A percentile compares a stretch with the other conserved stretches of the same genome.
phyloP scores from a whole-genome alignment of 2,113 vertebrate species.

The Aptenodytes patagonicus region DNA sequence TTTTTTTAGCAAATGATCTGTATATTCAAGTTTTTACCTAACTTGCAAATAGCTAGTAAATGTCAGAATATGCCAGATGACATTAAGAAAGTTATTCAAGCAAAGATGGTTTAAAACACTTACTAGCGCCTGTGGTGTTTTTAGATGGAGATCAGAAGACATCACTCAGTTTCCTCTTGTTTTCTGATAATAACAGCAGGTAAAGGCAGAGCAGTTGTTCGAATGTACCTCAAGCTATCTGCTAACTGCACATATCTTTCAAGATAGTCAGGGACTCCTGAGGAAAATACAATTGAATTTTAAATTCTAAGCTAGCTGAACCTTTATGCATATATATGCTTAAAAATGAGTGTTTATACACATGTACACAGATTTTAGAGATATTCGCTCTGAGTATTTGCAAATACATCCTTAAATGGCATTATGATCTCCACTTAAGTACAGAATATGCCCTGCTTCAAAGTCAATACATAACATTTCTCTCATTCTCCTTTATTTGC shows the following conservation, averaged over 20 bases:
- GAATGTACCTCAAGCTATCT: conserved; percentile 10
- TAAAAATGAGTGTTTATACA: not conserved
- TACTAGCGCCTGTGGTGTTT: conserved; percentile 17
- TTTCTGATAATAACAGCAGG: not conserved
- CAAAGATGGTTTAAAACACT: conserved; percentile 8
- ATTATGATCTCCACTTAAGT: not conserved
- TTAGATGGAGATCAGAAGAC: not conserved
- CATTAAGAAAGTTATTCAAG: conserved; percentile 24
- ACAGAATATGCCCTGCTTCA: not conserved
- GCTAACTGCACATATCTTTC: conserved; percentile 1
- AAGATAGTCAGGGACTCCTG: not conserved
- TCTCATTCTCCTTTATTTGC: not conserved
- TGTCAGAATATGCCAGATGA: conserved; percentile 21
- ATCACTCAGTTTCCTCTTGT: not conserved
- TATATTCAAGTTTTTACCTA: not conserved
- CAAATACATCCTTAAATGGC: not conserved
- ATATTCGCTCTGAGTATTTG: not conserved
- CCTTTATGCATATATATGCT: not conserved
- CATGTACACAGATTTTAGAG: not conserved
- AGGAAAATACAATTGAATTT: conserved; percentile 4
- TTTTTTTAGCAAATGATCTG: not conserved
- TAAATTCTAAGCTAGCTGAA: not conserved
- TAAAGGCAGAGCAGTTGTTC: not conserved
- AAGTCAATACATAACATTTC: not conserved
- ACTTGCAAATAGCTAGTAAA: not conserved